Conservation (phyloP, 2,113 vertebrate genomes). For the Amazona guildingii region DNA sequence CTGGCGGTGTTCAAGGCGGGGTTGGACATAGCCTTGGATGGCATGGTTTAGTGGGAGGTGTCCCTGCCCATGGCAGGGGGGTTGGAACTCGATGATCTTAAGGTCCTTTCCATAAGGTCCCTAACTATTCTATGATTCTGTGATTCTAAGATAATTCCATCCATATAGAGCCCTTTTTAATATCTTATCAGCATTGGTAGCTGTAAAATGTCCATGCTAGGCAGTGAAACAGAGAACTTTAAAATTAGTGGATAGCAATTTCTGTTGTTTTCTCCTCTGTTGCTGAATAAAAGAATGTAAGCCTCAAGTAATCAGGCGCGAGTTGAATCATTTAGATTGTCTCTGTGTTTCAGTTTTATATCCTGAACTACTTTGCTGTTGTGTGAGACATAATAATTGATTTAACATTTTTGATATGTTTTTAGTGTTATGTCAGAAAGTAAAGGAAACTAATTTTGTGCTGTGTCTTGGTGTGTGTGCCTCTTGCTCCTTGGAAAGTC, state of each 20-base stretch:
- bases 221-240: background rate
- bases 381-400: background rate
- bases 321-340: background rate
- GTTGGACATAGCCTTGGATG: no score
- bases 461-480: background rate
- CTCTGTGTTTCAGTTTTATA: background rate
- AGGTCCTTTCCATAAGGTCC: no score
- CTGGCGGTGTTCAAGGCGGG: no score
- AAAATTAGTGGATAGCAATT: background rate
- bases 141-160: background rate
- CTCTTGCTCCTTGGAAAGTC: background rate
- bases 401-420: background rate
- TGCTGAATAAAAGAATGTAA: background rate
- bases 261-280: background rate
- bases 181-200: background rate
- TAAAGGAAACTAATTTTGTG: background rate
- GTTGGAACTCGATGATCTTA: no score
- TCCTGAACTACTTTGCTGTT: background rate
- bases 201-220: background rate
- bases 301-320: background rate
- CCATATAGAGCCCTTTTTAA: background rate
- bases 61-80: no score
- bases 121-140: no score
- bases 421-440: background rate
- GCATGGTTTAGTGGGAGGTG: no score